Evolutionary conservation across 2,113 vertebrate species (phyloP), one percentile per base, ranked within the genome.

Genomic region (Lontra canadensis): DNA sequence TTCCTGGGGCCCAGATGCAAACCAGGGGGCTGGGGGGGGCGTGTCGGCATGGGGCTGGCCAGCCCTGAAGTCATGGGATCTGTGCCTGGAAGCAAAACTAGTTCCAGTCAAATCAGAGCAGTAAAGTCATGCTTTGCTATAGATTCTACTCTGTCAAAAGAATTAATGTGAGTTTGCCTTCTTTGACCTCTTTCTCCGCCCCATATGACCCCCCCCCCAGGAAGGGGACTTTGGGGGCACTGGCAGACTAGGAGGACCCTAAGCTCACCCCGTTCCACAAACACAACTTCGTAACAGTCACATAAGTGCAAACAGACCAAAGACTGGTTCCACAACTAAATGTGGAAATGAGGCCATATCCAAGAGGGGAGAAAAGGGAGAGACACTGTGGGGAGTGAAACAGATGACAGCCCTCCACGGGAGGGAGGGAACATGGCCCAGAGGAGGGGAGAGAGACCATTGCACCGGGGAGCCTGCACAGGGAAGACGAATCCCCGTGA

Each of bases 71-170:
- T 31, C 26, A 18, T 1, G 42, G 36, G 18, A 21, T n/a, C 44
- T 36, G 23, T 18, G 2, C 63, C 90, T 2, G 8, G 21, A 65
- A 63, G 47, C 47, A 20, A 26, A 90, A 79, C 34, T 29, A 31
- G 31, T 20, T 59, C 55, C 57, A 3, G 15, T 52, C 20, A 29
- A 4, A 6, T 59, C 44, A n/a, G 1, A 9, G 29, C 3, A 1
- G 12, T 23, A 15, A 44, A 34, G 39, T 15, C 1, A 1, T 8
- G 29, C n/a, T 71, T 4, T n/a, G 44, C 29, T 12, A 0, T 39
- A 26, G 79, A 36, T 17, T 11, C 23, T 59, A 20, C 36, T 7
- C 0, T 7, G 0, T 15, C 14, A 34, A 69, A 57, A 84, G 47
- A 7, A 26, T 10, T 26, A 23, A 42, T 25, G 21, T 39, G 31